Percentiles rank a stretch among this genome's conserved stretches.
phyloP scores from a whole-genome alignment of 2,113 vertebrate genomes.

The Eleginops maclovinus region DNA sequence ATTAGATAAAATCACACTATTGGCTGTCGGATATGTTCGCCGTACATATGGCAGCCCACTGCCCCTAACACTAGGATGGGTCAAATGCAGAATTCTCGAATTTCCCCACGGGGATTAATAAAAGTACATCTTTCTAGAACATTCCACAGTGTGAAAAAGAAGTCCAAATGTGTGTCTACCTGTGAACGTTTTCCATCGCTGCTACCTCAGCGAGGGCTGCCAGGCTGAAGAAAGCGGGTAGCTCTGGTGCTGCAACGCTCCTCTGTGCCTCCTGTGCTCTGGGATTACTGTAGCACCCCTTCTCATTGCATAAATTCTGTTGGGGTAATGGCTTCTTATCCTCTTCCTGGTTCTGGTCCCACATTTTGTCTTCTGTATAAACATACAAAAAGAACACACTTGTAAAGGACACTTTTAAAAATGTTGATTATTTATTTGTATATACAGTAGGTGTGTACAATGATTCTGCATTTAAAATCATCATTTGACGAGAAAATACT shows the following conservation, averaged over 20 bases:
- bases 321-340: constrained; percentile 87
- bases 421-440: not conserved
- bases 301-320: constrained; percentile 88
- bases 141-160: too few relatives aligned
- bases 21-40: too few relatives aligned
- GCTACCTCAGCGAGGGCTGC: constrained; percentile 99
- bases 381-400: constrained; percentile 9
- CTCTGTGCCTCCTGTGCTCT: constrained; percentile 83
- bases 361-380: constrained; percentile 89
- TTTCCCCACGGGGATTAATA: too few relatives aligned
- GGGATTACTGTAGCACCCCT: constrained; percentile 82
- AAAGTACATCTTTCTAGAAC: too few relatives aligned
- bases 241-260: constrained; percentile 83
- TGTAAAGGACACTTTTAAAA: not conserved
- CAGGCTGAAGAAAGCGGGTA: constrained; percentile 95
- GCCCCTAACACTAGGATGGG: too few relatives aligned
- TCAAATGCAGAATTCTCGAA: too few relatives aligned
- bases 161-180: constrained; percentile 76
- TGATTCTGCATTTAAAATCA: not conserved
- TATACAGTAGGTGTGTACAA: too few relatives aligned
- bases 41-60: too few relatives aligned
- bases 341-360: constrained; percentile 87
- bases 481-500: not conserved
- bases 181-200: constrained; percentile 99
- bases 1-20: not conserved